phyloP scores from a whole-genome alignment of 2,888 invertebrate species.

The Phania funesta region DNA sequence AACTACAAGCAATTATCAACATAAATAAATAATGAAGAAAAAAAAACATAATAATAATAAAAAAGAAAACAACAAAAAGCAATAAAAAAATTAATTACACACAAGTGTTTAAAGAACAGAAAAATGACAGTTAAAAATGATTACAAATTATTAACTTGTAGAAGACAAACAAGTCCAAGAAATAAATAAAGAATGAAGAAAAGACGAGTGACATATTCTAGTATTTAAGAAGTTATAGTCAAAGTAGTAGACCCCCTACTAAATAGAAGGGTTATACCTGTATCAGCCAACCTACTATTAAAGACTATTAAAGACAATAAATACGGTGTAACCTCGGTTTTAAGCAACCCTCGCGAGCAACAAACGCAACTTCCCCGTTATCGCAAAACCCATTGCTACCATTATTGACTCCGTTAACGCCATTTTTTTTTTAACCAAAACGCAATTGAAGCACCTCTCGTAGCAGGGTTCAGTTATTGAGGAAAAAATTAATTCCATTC shows the following conservation, averaged over 20 bases:
- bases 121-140: background rate
- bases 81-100: conserved; percentile 49
- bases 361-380: no score
- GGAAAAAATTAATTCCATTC: no score
- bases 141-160: conserved; percentile 55
- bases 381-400: no score
- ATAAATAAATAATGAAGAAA: conserved; percentile 47
- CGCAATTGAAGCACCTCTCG: no score
- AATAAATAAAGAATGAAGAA: conserved; percentile 21
- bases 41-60: background rate
- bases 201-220: conserved; percentile 3
- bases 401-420: no score
- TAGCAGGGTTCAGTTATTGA: no score
- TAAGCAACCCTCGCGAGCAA: no score
- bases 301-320: no score
- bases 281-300: no score
- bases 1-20: conserved; percentile 59
- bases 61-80: conserved; percentile 10
- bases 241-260: background rate
- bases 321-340: no score
- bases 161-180: conserved; percentile 40
- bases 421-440: no score
- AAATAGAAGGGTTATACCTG: no score
- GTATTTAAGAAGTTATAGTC: conserved; percentile 16
- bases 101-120: conserved; percentile 58